Evolutionary conservation across 2,797 vertebrate genomes (phyloP).

Genomic region (Onychomys leucogaster): DNA sequence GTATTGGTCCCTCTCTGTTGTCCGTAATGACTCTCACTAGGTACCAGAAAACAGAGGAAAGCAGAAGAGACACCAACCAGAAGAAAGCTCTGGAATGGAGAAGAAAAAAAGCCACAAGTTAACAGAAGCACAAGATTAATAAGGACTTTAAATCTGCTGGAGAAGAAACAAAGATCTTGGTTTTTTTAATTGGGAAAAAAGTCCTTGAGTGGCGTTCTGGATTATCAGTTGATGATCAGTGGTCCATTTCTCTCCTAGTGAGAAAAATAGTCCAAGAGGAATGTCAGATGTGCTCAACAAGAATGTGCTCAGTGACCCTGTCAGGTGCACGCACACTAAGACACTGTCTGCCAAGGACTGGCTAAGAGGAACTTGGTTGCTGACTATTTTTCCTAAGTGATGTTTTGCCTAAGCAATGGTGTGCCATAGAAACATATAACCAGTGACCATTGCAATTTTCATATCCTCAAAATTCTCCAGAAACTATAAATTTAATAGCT

Average conservation of each 20-base stretch:
- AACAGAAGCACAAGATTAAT: conserved; percentile 19
- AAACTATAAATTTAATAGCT: background rate
- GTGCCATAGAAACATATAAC: background rate
- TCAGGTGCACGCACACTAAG: background rate
- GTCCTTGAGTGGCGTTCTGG: background rate
- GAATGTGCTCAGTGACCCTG: background rate
- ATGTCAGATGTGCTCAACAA: background rate
- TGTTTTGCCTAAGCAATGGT: background rate
- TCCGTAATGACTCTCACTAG: conserved; percentile 88
- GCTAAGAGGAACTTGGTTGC: background rate
- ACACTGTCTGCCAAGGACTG: background rate
- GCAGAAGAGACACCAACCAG: conserved; percentile 90
- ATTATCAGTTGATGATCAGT: background rate
- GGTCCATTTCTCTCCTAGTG: background rate
- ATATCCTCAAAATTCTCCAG: background rate
- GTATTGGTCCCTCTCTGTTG: conserved; percentile 85
- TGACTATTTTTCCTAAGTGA: conserved; percentile 23
- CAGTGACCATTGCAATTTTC: background rate
- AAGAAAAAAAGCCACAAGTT: background rate
- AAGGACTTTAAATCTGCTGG: conserved; percentile 16
- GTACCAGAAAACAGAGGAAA: conserved; percentile 91
- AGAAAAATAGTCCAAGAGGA: background rate
- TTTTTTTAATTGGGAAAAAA: background rate
- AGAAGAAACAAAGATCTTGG: background rate
- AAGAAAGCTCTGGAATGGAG: conserved; percentile 88